These are phyloP conservation scores for Byasa hedistus DNA, from an alignment of 2,888 invertebrate genomes.

Conservation along the genomic window DNA sequence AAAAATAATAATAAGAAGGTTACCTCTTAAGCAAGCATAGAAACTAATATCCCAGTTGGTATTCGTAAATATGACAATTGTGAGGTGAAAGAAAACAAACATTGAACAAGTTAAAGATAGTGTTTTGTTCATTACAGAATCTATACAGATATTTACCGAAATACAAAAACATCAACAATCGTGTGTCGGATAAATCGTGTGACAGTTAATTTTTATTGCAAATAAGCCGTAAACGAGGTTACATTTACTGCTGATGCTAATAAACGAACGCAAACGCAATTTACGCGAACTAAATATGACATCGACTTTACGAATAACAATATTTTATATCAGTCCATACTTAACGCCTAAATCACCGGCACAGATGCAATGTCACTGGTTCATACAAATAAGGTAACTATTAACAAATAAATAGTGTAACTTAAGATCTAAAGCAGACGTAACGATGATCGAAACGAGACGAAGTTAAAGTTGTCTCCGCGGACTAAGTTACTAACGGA, in stretches of 20 bases:
- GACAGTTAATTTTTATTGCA: slow-evolving; percentile 35
- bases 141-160: slow-evolving; percentile 70
- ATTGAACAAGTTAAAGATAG: slow-evolving; percentile 61
- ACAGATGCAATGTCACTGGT: slow-evolving; percentile 40
- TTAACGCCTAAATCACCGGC: slow-evolving; percentile 60
- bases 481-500: slow-evolving; percentile 10
- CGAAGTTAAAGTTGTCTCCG: slow-evolving; percentile 10
- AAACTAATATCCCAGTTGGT: too few relatives aligned
- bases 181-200: slow-evolving; percentile 45
- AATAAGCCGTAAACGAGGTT: slow-evolving; percentile 40
- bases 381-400: slow-evolving; percentile 47
- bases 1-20: too few relatives aligned
- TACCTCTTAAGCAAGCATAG: too few relatives aligned
- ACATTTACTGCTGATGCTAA: slow-evolving; percentile 40
- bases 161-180: slow-evolving; percentile 73
- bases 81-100: slow-evolving; percentile 32
- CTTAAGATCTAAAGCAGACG: slow-evolving; percentile 46
- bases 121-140: slow-evolving; percentile 75
- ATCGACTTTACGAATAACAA: slow-evolving; percentile 42
- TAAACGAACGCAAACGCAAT: slow-evolving; percentile 53
- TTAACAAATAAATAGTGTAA: slow-evolving; percentile 66
- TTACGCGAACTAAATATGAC: slow-evolving; percentile 39
- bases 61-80: too few relatives aligned
- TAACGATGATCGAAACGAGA: neutral
- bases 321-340: slow-evolving; percentile 74